phyloP scores from a whole-genome alignment of 2,113 vertebrate genomes.

The Clinocottus analis region DNA sequence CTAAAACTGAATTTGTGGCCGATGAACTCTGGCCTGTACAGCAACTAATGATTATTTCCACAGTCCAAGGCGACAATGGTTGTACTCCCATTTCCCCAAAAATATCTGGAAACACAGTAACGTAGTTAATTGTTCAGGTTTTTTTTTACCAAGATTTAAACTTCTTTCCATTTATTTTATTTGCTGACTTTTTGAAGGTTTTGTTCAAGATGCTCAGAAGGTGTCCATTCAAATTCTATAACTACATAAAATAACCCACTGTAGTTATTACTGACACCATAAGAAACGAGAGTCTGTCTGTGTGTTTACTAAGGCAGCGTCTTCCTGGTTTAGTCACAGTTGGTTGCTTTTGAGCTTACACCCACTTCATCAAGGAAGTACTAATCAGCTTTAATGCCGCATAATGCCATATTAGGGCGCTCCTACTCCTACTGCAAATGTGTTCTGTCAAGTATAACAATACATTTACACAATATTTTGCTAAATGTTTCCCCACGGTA shows the following conservation, averaged over 20 bases:
- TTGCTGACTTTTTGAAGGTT: no score
- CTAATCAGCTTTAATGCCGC: neutral
- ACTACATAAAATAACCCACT: neutral
- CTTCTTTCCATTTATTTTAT: no score
- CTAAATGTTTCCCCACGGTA: neutral
- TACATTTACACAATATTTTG: neutral
- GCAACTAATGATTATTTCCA: neutral
- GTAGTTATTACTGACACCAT: neutral
- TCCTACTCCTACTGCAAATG: neutral
- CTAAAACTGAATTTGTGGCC: neutral
- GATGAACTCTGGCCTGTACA: neutral
- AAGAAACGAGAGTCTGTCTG: neutral
- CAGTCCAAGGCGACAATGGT: neutral
- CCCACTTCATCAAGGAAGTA: neutral
- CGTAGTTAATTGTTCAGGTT: neutral
- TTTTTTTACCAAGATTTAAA: neutral
- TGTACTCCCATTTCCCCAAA: neutral
- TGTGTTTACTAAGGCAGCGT: neutral
- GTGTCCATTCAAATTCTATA: neutral
- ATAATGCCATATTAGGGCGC: neutral
- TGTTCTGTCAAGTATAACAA: slow-evolving; percentile 8
- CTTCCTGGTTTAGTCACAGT: neutral
- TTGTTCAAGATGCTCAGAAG: neutral
- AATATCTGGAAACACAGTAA: neutral
- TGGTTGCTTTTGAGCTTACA: neutral